Evolutionary conservation across 2,113 vertebrate species (phyloP).

Genomic region (Stegostoma tigrinum): DNA sequence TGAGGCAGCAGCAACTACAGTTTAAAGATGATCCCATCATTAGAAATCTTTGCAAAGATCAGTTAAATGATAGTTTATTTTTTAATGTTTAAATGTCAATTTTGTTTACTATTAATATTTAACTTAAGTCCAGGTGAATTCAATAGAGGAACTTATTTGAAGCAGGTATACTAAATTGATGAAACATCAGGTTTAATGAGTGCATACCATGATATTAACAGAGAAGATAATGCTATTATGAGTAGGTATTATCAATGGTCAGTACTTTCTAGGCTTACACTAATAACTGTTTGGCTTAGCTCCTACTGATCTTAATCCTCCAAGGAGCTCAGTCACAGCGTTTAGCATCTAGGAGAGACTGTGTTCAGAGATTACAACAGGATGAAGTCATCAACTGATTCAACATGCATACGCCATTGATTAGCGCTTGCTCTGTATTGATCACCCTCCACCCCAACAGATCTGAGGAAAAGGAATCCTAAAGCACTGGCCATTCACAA

Average conservation of each 20-base stretch:
- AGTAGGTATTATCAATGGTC: background rate
- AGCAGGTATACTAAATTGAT: background rate
- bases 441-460: background rate
- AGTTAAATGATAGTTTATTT: background rate
- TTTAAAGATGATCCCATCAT: background rate
- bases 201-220: background rate
- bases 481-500: background rate
- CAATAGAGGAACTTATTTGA: background rate
- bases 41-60: background rate
- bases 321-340: background rate
- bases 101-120: background rate
- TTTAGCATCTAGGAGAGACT: background rate
- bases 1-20: background rate
- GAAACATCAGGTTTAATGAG: background rate
- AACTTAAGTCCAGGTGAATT: background rate
- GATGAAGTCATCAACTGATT: background rate
- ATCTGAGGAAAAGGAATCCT: background rate
- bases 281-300: background rate
- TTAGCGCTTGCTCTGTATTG: background rate
- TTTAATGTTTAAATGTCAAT: background rate
- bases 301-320: background rate
- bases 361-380: background rate
- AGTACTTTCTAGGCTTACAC: background rate
- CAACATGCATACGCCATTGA: background rate
- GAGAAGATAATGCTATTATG: background rate